Base-by-base conservation (phyloP, 2,113 vertebrate genomes). In the Alligator sinensis region DNA sequence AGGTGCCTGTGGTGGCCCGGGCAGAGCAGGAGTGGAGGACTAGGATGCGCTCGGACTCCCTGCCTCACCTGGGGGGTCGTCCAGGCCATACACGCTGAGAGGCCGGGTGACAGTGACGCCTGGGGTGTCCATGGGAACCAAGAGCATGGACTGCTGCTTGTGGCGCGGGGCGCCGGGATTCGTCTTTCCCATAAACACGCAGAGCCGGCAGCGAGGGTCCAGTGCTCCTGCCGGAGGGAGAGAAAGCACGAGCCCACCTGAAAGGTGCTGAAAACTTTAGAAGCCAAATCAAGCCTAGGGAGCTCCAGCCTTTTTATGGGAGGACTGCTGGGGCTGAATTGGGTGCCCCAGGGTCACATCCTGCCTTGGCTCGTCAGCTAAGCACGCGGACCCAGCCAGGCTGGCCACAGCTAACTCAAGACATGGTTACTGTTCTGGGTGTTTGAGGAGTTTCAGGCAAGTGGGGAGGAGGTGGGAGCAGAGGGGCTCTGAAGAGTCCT, bases 131-230 rank as follows among this genome's bases (percentile, higher is more conserved):
- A 97, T 98, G 84, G 97, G 93, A 75, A 98, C 96, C 82, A 96
- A 93, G 55, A 98, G 78, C 90, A 97, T 91, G 1, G 94, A 96
- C 78, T 97, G 98, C 84, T 98, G 97, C 87, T 18, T 80, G 94
- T 97, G 97, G 7, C 89, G 87, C 5, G 90, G 96, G 63, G 96
- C 98, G 2, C 76, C 62, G 2, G 94, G 95, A 89, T 98, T 89
- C 22, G 95, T 96, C 95, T 97, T 98, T 55, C 97, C 97, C 96
- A 97, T 95, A 72, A 98, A 98, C 84, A 98, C 61, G 8, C 93
- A 97, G 30, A 98, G 95, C 14, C 96, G 96, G 86, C 96, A 98
- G 34, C 54, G 80, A 82, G 94, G 96, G 70, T 98, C 95, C 91
- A 98, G 90, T 70, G 90, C 92, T 11, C 96, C 97, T 98, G 93